Evolutionary conservation across 2,888 invertebrate species (phyloP).

Genomic region (Tanaodytes sp.): DNA sequence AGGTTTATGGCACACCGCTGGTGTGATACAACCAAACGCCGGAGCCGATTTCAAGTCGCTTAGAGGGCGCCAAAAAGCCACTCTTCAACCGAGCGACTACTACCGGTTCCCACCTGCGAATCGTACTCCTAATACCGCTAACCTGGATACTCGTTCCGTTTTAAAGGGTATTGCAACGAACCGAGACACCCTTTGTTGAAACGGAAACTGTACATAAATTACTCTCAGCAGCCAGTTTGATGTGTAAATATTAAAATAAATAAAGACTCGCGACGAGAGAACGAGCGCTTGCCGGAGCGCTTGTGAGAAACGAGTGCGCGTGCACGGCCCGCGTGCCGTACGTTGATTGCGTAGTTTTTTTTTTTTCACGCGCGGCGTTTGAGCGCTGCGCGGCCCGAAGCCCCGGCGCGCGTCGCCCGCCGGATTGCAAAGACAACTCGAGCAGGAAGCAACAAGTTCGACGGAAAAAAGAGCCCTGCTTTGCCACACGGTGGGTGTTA

Average conservation of each 20-base stretch:
- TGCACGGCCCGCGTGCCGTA: too few species aligned
- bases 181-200: conserved; percentile 14
- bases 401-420: too few species aligned
- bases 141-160: conserved; percentile 22
- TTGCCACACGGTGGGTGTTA: too few species aligned
- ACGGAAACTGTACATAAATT: conserved; percentile 29
- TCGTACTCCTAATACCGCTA: conserved; percentile 35
- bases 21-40: conserved; percentile 84
- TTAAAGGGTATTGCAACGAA: conserved; percentile 13
- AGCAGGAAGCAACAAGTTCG: too few species aligned
- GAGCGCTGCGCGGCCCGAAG: too few species aligned
- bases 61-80: conserved; percentile 63
- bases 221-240: conserved; percentile 10
- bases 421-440: too few species aligned
- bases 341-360: too few species aligned
- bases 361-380: too few species aligned
- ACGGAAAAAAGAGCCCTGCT: too few species aligned
- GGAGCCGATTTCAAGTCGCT: conserved; percentile 72
- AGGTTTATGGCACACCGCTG: conserved; percentile 78
- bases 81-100: conserved; percentile 57
- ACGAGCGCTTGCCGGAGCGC: conserved; percentile 35
- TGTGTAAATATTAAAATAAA: conserved; percentile 37
- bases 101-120: conserved; percentile 26
- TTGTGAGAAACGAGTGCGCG: conserved; percentile 68
- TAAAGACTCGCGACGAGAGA: conserved; percentile 26